phyloP scores from a whole-genome alignment of 2,888 invertebrate genomes.

The Aphodius granarius region DNA sequence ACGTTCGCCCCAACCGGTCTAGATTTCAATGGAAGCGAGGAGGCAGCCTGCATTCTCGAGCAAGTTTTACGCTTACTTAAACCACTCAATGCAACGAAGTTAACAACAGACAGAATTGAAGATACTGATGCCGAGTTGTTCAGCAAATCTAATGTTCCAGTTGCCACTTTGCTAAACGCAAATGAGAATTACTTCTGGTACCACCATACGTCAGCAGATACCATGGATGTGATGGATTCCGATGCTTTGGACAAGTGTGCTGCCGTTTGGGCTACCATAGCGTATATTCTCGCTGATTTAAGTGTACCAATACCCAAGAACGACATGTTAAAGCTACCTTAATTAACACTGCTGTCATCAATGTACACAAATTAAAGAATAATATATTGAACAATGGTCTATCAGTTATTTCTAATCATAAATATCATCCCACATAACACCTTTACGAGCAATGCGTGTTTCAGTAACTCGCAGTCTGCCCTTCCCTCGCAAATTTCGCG shows the following conservation, averaged over 20 bases:
- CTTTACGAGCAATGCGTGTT: too few species aligned
- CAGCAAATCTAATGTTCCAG: constrained; percentile 67
- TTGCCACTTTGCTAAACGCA: constrained; percentile 66
- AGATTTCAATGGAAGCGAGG: constrained; percentile 62
- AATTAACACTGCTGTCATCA: too few species aligned
- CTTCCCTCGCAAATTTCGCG: too few species aligned
- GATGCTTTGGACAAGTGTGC: constrained; percentile 70
- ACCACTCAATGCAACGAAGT: constrained; percentile 67
- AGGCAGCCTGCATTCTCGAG: constrained; percentile 67
- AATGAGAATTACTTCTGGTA: constrained; percentile 74
- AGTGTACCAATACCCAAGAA: constrained; percentile 66
- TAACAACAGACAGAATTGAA: constrained; percentile 57
- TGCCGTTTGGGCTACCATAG: constrained; percentile 76
- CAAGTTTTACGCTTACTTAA: constrained; percentile 69
- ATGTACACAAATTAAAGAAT: too few species aligned
- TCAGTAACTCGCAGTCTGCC: too few species aligned
- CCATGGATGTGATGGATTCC: constrained; percentile 74
- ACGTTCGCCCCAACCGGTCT: constrained; percentile 78
- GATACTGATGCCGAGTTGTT: constrained; percentile 73
- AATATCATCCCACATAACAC: too few species aligned
- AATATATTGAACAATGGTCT: too few species aligned
- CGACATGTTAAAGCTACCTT: not conserved
- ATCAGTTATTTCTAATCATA: too few species aligned
- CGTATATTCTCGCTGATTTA: constrained; percentile 79
- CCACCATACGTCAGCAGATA: constrained; percentile 80